Percentiles rank a stretch among this genome's conserved stretches.
These are phyloP conservation scores for Sebastes schlegelii DNA, from an alignment of 2,113 vertebrate genomes.

Conservation along the genomic window DNA sequence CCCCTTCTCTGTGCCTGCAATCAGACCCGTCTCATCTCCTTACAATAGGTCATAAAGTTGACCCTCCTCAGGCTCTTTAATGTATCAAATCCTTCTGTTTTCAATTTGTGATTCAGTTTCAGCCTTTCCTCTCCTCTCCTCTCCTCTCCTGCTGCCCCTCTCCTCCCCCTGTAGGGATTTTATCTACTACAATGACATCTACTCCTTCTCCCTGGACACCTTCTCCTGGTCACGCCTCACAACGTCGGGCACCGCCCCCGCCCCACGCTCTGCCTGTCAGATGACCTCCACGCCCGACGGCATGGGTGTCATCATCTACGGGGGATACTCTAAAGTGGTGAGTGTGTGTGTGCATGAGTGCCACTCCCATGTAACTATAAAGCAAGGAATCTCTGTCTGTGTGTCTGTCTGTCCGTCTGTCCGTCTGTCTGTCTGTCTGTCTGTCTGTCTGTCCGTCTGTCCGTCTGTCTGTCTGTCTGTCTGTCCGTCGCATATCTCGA, in stretches of 20 bases:
- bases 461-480: too few species aligned
- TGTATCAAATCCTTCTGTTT: not conserved
- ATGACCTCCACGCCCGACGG: conserved; percentile 89
- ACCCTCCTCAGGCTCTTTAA: not conserved
- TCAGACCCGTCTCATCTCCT: not conserved
- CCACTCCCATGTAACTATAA: too few species aligned
- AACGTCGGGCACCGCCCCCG: conserved; percentile 85
- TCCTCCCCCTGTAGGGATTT: conserved; percentile 87
- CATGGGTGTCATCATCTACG: conserved; percentile 87
- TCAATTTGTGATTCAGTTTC: not conserved
- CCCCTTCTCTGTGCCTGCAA: too few species aligned
- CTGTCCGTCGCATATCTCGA: too few species aligned
- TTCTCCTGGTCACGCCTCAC: conserved; percentile 90
- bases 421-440: too few species aligned
- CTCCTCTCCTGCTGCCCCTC: too few species aligned
- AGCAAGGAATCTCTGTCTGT: not conserved
- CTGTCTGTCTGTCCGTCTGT: too few species aligned
- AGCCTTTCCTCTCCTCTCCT: not conserved
- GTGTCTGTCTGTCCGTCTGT: not conserved
- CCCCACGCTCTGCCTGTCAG: conserved; percentile 90
- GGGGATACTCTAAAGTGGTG: conserved; percentile 97
- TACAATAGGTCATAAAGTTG: not conserved
- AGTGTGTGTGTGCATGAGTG: conserved; percentile 28
- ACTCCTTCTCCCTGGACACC: conserved; percentile 92
- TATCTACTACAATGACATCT: conserved; percentile 93